Percentiles rank a stretch among this genome's conserved stretches.
Conservation (phyloP, 1,140 invertebrate species). For the Choristoneura fumiferana region DNA sequence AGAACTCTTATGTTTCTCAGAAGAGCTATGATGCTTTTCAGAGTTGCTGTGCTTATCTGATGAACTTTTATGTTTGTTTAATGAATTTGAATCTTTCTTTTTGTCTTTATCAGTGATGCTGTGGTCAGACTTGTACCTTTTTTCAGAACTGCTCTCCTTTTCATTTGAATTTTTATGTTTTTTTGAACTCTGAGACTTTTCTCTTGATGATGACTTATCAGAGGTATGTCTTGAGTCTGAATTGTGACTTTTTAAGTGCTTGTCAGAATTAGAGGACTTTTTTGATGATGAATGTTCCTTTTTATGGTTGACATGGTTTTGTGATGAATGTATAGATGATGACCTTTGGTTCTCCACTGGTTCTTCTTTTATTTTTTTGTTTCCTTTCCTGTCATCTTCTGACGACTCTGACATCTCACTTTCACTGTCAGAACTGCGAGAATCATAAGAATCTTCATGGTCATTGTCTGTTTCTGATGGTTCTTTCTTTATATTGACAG, state of each 20-base stretch:
- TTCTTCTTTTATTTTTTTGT: constrained; percentile 37
- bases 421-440: constrained; percentile 58
- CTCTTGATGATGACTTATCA: constrained; percentile 44
- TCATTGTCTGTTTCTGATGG: constrained; percentile 46
- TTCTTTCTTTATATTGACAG: constrained; percentile 44
- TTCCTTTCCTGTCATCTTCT: constrained; percentile 43
- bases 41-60: constrained; percentile 26
- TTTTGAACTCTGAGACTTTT: constrained; percentile 44
- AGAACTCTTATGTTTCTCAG: constrained; percentile 25
- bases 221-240: constrained; percentile 39
- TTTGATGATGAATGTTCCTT: constrained; percentile 44
- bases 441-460: constrained; percentile 46
- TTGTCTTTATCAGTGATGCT: constrained; percentile 45
- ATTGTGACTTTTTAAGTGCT: constrained; percentile 40
- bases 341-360: constrained; percentile 33
- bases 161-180: constrained; percentile 44
- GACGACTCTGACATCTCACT: constrained; percentile 52
- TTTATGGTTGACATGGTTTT: constrained; percentile 39
- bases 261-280: constrained; percentile 39
- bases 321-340: constrained; percentile 44
- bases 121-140: constrained; percentile 41
- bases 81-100: constrained; percentile 35
- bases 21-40: constrained; percentile 34
- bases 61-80: constrained; percentile 31
- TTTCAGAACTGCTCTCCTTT: constrained; percentile 36